Conservation (phyloP, 2,797 vertebrate species). For the Enoplosus armatus region DNA sequence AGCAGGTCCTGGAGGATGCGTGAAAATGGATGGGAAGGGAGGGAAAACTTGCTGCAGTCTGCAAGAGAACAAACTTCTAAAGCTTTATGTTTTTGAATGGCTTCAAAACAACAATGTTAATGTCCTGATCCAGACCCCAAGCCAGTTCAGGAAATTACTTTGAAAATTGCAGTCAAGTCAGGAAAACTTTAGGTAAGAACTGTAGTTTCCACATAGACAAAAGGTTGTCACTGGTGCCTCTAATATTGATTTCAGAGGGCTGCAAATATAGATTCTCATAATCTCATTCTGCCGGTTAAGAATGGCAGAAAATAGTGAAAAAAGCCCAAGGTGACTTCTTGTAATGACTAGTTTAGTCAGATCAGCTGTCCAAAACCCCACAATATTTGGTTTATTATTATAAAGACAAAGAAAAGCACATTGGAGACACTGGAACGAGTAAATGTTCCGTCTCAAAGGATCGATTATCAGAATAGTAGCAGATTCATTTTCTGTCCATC, state of each 20-base stretch:
- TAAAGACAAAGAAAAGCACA: no score
- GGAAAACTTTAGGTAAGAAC: not conserved
- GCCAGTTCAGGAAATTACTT: not conserved
- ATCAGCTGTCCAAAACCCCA: not conserved
- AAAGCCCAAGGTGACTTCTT: not conserved
- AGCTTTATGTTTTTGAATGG: no score
- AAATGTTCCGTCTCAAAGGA: not conserved
- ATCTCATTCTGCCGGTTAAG: not conserved
- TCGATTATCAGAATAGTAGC: not conserved
- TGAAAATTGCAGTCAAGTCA: not conserved
- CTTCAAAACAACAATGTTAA: not conserved
- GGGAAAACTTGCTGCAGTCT: constrained; percentile 5
- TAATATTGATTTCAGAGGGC: not conserved
- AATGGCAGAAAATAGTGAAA: no score
- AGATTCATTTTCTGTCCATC: not conserved
- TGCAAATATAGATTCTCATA: not conserved
- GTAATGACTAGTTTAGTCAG: not conserved
- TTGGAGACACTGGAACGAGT: not conserved
- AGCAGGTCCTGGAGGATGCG: not conserved
- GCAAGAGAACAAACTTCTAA: no score
- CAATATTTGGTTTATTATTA: not conserved
- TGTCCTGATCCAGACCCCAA: not conserved
- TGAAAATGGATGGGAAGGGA: not conserved
- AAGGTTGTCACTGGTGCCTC: not conserved
- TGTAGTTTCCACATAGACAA: not conserved